These are phyloP conservation scores for Mesorhabditis belari DNA, from an alignment of 2,888 invertebrate genomes.

Conservation along the genomic window DNA sequence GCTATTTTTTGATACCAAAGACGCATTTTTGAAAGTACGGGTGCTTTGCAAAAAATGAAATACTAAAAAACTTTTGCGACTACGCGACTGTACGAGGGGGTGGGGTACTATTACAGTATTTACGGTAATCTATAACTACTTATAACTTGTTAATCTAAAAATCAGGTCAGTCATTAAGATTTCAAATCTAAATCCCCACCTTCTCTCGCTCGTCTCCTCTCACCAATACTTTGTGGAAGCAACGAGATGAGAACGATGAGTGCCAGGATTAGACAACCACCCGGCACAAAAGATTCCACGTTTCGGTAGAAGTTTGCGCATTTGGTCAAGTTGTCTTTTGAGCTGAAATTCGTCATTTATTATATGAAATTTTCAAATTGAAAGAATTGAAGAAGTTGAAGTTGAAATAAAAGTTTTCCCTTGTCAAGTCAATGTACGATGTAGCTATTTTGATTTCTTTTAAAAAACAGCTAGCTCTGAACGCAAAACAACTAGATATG, in stretches of 20 bases:
- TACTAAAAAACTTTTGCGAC: no score
- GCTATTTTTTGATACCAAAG: no score
- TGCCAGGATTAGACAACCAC: conserved; percentile 34
- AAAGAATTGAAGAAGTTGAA: neutral
- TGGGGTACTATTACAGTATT: no score
- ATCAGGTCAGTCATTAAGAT: neutral
- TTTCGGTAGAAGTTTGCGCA: conserved; percentile 41
- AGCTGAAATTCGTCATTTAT: conserved; percentile 17
- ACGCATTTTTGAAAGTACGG: no score
- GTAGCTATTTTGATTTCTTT: no score
- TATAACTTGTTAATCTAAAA: neutral
- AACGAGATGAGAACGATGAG: conserved; percentile 33
- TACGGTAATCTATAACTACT: no score
- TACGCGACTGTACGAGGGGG: no score
- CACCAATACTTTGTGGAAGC: conserved; percentile 28
- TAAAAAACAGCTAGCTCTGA: no score
- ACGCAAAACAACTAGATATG: neutral
- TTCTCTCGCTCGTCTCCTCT: conserved; percentile 15
- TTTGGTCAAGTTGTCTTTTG: conserved; percentile 17
- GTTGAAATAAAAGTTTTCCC: no score
- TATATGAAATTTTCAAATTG: conserved; percentile 1
- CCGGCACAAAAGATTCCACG: conserved; percentile 47
- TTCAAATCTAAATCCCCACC: neutral
- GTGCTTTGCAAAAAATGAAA: no score
- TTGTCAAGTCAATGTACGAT: no score